Evolutionary conservation across 1,140 invertebrate genomes (phyloP), one percentile per base, ranked within the genome.

Genomic region (Holcopasites calliopsidis): DNA sequence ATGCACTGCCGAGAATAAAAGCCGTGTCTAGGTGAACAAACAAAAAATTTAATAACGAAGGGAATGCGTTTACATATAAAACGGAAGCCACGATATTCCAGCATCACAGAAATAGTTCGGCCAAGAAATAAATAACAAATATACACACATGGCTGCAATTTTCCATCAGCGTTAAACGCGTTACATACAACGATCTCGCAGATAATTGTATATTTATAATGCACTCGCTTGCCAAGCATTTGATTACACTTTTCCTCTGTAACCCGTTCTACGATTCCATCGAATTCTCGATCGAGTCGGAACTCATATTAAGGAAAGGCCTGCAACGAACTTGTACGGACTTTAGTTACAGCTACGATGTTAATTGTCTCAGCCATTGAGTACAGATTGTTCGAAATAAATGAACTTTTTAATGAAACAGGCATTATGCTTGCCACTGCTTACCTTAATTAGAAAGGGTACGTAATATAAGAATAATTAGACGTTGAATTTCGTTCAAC

Each of bases 401-500:
- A 85, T 73, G 64, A 85, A 84, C 72, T 79, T 84, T 82, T 76
- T 69, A 82, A 57, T 42, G 52, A 75, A 21, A 66, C 42, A 10
- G 31, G 21, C 18, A 6, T 21, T 3, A 4, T 10, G 1, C 18
- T 18, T 5, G 0, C 6, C 7, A 1, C 3, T 10, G 3, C 10
- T 10, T n/a, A 35, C 0, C n/a, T 5, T 16, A 33, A 23, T 33
- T 16, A n/a, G 3, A 13, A n/a, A n/a, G 6, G 16, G 16, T 31
- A 18, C 28, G 26, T 49, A 13, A 23, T 6, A 21, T 11, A 2
- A n/a, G n/a, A n/a, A n/a, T n/a, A n/a, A n/a, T n/a, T n/a, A n/a
- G 23, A 3, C 18, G 2, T 8, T 11, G n/a, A 1, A 2, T 44
- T 47, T 62, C 69, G 23, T 71, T 71, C 57, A 71, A 71, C 57